A percentile compares a stretch with the other conserved stretches of the same genome.
Conservation (phyloP, 2,888 invertebrate species). For the Drosophila demipolita region DNA sequence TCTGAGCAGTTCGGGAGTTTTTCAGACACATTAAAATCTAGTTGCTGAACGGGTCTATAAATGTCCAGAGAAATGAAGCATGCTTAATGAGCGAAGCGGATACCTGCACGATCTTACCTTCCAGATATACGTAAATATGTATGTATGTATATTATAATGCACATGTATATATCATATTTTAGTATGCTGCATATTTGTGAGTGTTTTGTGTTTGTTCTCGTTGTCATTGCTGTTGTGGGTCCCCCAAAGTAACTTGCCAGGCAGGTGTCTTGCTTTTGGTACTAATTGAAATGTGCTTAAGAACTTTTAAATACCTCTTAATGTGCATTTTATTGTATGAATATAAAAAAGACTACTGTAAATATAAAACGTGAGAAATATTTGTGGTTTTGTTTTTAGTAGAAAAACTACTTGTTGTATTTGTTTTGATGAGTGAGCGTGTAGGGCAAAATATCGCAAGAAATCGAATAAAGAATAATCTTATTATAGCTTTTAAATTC, state of each 20-base stretch:
- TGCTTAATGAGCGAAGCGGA: constrained; percentile 68
- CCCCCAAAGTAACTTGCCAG: constrained; percentile 22
- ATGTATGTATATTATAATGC: neutral
- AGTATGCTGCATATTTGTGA: constrained; percentile 12
- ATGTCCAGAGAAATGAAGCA: constrained; percentile 72
- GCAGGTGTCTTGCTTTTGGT: constrained; percentile 49
- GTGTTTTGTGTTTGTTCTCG: neutral
- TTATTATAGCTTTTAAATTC: too few relatives aligned
- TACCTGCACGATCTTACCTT: constrained; percentile 43
- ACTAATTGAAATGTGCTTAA: neutral
- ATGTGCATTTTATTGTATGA: neutral
- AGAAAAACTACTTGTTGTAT: neutral
- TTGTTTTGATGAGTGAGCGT: neutral
- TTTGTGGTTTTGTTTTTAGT: neutral
- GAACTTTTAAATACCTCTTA: neutral
- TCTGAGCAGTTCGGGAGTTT: neutral
- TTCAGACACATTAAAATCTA: constrained; percentile 40
- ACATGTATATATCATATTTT: neutral
- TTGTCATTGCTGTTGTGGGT: constrained; percentile 3
- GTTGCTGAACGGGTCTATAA: constrained; percentile 72
- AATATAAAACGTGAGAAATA: neutral
- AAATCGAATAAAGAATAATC: too few relatives aligned
- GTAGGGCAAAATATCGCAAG: neutral
- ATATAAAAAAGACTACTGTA: constrained; percentile 1
- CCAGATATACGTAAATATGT: constrained; percentile 25